phyloP scores from a whole-genome alignment of 2,888 invertebrate genomes.

The Campoletis raptor region DNA sequence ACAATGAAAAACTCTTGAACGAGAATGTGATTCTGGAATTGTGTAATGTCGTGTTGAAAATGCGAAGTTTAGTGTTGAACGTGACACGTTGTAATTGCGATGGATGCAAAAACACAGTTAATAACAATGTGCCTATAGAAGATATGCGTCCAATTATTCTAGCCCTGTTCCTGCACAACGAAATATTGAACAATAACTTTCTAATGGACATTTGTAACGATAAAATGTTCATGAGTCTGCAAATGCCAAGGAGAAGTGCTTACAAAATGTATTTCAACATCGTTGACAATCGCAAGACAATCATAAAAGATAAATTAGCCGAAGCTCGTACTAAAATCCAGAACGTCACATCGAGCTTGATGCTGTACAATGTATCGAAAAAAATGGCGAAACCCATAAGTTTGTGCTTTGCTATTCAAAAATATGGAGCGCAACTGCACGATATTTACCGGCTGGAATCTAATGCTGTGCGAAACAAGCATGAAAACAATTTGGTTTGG shows the following conservation, averaged over 20 bases:
- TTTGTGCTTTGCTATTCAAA: background rate
- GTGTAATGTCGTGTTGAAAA: background rate
- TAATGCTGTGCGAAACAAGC: background rate
- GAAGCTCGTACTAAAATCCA: background rate
- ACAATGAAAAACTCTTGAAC: background rate
- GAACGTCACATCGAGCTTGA: background rate
- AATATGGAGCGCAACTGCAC: background rate
- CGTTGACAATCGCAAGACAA: background rate
- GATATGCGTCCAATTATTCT: background rate
- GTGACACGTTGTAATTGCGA: background rate
- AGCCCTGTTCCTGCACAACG: constrained; percentile 3
- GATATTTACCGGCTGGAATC: background rate
- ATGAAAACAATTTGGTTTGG: background rate
- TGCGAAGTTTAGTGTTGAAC: background rate
- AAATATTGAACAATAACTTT: background rate
- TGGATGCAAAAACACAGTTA: background rate
- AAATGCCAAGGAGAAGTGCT: background rate
- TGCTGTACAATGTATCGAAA: background rate
- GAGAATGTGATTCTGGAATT: background rate
- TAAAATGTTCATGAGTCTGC: background rate
- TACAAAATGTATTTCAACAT: constrained; percentile 5
- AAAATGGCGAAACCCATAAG: background rate
- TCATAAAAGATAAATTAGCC: background rate
- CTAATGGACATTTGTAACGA: background rate
- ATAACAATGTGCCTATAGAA: background rate